Base-by-base conservation (phyloP, 1,140 invertebrate genomes). In the Drosophila littoralis region DNA sequence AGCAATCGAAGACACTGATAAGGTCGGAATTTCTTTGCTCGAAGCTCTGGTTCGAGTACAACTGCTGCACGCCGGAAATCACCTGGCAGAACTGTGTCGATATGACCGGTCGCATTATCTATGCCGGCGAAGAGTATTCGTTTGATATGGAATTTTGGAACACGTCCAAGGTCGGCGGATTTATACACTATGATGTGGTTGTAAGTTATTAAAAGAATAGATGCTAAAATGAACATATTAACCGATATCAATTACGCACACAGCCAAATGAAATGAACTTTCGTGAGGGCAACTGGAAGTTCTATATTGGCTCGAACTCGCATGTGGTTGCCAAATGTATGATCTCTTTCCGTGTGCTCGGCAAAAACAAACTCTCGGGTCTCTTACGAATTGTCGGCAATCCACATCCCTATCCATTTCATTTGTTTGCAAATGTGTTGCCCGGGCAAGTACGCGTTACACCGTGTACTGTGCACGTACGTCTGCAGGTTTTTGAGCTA, bases 11-110 rank as follows among this genome's bases (percentile, higher is more conserved):
- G 17, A 68, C 58, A 0, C 58, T 89, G 0, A 75, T 89, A 38
- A 68, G 63, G 42, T 89, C 84, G 28, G 77, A 89, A 5, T 84
- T 55, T 9, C 67, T 91, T 1, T 78, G 79, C 51, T 83, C 80
- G 0, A 91, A 83, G 51, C 54, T 91, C 1, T 89, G 83, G 83
- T 72, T 86, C 17, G 79, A 91, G 35, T 92, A 91, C 38, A 81
- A 81, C n/a, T 92, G 91, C 54, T 59, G 58, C 5, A 55, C 74
- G 0, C 91, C 91, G 0, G 81, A 86, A 0, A 83, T 92, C 1
- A 50, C 57, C 0, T 92, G 81, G 77, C 6, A 38, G 1, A 73
- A 85, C 17, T 32, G 46, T 32, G 70, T 91, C 4, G 71, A 75
- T 52, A 74, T 91, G 5, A 52, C 70, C 7, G 32, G 69, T 1